Evolutionary conservation across 2,797 vertebrate species (phyloP).

Genomic region (Platalea minor): DNA sequence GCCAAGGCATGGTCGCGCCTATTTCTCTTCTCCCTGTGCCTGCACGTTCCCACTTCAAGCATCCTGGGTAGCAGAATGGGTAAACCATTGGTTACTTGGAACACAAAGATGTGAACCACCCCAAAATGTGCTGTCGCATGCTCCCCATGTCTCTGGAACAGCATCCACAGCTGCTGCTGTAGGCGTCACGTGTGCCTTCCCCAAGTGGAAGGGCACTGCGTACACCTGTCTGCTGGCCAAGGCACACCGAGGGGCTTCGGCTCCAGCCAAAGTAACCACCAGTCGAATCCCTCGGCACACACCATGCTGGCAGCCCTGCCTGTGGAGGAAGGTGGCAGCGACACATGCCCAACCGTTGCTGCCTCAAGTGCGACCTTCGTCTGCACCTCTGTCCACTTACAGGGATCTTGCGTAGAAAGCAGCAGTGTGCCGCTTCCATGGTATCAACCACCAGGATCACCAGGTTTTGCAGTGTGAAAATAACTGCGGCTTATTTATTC

Average conservation of each 20-base stretch:
- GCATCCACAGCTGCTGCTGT: neutral
- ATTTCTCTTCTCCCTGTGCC: neutral
- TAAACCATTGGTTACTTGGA: neutral
- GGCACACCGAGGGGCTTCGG: neutral
- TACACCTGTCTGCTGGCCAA: neutral
- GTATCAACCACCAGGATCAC: neutral
- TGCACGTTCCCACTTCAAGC: accelerated
- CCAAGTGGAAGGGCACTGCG: neutral
- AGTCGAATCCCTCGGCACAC: accelerated
- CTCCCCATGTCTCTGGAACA: neutral
- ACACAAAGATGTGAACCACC: neutral
- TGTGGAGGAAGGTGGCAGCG: neutral
- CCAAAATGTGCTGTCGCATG: accelerated
- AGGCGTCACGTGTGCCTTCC: neutral
- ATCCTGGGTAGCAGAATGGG: neutral
- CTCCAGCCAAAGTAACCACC: neutral
- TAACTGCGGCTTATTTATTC: neutral
- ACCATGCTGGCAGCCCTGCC: neutral
- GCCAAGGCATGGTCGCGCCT: accelerated
- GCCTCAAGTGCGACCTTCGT: neutral
- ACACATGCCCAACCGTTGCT: accelerated
- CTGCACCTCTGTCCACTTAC: neutral
- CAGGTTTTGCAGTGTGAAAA: neutral
- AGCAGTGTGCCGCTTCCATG: neutral
- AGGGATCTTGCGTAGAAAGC: accelerated